These are phyloP conservation scores for Eurypyga helias DNA, from an alignment of 2,113 vertebrate genomes.

Conservation along the genomic window DNA sequence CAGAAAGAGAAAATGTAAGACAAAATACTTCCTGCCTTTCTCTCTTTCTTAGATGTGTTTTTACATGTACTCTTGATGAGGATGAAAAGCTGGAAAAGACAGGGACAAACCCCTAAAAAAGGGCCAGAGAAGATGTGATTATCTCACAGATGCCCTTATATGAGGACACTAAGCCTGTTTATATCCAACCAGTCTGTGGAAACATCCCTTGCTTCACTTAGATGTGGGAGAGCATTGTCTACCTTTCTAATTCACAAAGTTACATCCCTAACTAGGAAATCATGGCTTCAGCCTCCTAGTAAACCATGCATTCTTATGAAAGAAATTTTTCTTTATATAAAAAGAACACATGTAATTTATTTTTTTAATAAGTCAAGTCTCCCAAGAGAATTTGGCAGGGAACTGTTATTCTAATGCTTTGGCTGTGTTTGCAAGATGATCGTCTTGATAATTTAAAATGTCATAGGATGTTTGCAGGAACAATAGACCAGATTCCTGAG, in stretches of 20 bases:
- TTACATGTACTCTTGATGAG: neutral
- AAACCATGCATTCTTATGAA: neutral
- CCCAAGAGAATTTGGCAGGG: neutral
- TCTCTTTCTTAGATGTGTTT: neutral
- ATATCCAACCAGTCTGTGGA: neutral
- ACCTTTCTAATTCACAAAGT: neutral
- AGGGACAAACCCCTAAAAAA: neutral
- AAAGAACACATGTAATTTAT: neutral
- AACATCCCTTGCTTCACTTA: neutral
- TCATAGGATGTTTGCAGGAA: constrained; percentile 16
- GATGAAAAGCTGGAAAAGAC: neutral
- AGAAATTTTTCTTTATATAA: constrained; percentile 10
- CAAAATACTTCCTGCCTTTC: neutral
- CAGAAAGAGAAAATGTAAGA: neutral
- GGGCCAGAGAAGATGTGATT: neutral
- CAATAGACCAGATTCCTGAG: constrained; percentile 46
- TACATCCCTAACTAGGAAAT: neutral
- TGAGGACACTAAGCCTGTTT: neutral
- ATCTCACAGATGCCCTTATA: neutral
- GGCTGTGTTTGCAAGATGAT: constrained; percentile 14
- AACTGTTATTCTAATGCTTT: constrained; percentile 32
- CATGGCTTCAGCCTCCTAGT: neutral
- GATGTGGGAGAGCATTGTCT: neutral
- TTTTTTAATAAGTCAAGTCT: constrained; percentile 11
- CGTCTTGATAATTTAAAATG: constrained; percentile 33